These are phyloP conservation scores for Drosophila nigricruria DNA, from an alignment of 2,888 invertebrate species.

Conservation along the genomic window DNA sequence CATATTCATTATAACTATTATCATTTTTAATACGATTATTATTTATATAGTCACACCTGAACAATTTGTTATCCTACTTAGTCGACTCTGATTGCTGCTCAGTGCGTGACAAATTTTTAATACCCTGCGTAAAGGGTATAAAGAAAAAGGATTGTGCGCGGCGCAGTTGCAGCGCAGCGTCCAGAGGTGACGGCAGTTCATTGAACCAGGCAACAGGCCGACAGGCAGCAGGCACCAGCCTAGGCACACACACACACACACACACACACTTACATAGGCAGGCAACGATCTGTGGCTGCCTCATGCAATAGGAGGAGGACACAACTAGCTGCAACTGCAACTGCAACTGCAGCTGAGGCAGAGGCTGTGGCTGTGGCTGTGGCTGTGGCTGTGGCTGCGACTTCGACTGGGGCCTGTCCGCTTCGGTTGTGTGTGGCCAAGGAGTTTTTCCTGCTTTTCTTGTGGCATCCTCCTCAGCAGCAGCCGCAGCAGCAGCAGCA, in stretches of 20 bases:
- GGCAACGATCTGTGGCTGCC: constrained; percentile 39
- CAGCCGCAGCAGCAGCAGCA: constrained; percentile 32
- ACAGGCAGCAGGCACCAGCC: constrained; percentile 40
- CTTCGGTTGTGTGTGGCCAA: constrained; percentile 49
- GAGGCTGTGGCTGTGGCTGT: constrained; percentile 29
- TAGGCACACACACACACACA: constrained; percentile 35
- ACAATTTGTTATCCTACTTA: neutral
- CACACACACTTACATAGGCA: constrained; percentile 17
- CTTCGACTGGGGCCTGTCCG: constrained; percentile 13
- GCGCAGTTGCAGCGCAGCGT: constrained; percentile 63
- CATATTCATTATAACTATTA: neutral
- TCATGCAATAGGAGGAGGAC: constrained; percentile 59
- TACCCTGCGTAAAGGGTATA: constrained; percentile 6
- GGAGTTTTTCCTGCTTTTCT: constrained; percentile 80
- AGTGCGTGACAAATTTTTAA: neutral
- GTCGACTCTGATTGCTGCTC: no score
- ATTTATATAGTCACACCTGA: neutral
- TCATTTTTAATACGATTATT: neutral
- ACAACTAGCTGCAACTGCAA: constrained; percentile 45
- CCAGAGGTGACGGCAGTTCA: constrained; percentile 78
- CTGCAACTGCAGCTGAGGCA: constrained; percentile 28
- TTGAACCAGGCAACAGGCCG: constrained; percentile 68
- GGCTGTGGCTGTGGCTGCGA: constrained; percentile 31
- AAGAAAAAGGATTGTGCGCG: constrained; percentile 72
- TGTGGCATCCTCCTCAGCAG: constrained; percentile 65